Evolutionary conservation across 2,888 invertebrate species (phyloP), one percentile per base, ranked within the genome.

Genomic region (Boloria euphrosyne): DNA sequence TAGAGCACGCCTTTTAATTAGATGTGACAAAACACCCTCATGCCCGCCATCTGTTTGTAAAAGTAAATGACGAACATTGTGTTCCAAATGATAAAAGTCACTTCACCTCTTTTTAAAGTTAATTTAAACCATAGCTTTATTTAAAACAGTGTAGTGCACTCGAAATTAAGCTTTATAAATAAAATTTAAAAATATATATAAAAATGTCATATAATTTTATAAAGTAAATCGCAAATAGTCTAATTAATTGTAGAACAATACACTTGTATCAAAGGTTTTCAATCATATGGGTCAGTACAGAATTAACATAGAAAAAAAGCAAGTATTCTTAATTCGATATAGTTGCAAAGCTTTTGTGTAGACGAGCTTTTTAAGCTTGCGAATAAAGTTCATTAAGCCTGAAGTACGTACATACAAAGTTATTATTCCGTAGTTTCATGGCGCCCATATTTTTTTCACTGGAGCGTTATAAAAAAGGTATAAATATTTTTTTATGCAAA

Each of bases 351-450:
- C 27, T 52, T 65, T 53, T 58, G 52, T 67, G 43, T 44, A 60
- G 17, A 62, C 44, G n/a, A 51, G 59, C 65, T n/a, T n/a, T n/a
- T n/a, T n/a, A n/a, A 65, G 54, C 58, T 50, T 59, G 65, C 61
- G 5, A 58, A 62, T 46, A 62, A 59, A 68, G 61, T 58, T 68
- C 68, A 66, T 68, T 68, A 68, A 62, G 46, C 16, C 31, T 62
- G 31, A 49, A 66, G 66, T 52, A 53, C 27, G 27, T 17, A 59
- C n/a, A 47, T 16, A 49, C 49, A 14, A 47, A 49, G 27, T 59
- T 31, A 49, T 49, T 59, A 49, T 49, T 49, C 27, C 49, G 31
- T 47, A 49, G 17, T 49, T 49, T 27, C 44, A n/a, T 22, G 43
- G 27, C 5, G 44, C 44, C 55, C 31, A 22, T 49, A 22, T 46